Conservation (phyloP, 2,113 vertebrate species). For the Phrynosoma platyrhinos region DNA sequence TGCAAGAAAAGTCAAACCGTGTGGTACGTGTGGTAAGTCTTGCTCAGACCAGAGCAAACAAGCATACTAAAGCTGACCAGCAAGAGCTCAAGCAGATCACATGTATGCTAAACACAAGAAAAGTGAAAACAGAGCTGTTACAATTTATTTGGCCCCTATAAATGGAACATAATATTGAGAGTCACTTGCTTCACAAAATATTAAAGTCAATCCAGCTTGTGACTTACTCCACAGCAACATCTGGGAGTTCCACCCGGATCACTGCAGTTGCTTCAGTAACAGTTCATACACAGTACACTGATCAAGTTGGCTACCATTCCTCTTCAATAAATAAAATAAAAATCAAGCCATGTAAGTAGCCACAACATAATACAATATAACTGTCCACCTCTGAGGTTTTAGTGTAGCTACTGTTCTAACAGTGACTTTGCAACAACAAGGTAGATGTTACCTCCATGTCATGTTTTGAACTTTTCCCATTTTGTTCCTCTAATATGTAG, state of each 20-base stretch:
- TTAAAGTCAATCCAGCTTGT: background rate
- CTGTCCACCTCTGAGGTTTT: background rate
- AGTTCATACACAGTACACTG: background rate
- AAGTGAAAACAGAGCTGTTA: background rate
- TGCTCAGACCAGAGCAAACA: conserved; percentile 15
- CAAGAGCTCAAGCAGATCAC: background rate
- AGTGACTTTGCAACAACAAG: background rate
- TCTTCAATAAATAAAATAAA: too few relatives aligned
- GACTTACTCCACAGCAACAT: background rate
- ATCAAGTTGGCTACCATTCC: too few relatives aligned
- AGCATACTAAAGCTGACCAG: background rate
- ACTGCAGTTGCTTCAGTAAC: background rate
- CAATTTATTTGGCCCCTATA: background rate
- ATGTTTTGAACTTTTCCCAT: too few relatives aligned
- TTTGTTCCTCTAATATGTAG: background rate
- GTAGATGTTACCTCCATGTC: background rate
- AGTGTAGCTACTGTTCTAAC: background rate
- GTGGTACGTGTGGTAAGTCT: background rate
- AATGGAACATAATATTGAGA: background rate
- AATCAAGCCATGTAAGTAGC: too few relatives aligned
- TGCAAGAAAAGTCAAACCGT: background rate
- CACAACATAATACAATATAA: too few relatives aligned
- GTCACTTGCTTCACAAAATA: background rate
- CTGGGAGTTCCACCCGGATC: background rate
- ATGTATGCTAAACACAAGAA: background rate